Base-by-base conservation (phyloP, 2,113 vertebrate species). In the Scytalopus superciliaris region DNA sequence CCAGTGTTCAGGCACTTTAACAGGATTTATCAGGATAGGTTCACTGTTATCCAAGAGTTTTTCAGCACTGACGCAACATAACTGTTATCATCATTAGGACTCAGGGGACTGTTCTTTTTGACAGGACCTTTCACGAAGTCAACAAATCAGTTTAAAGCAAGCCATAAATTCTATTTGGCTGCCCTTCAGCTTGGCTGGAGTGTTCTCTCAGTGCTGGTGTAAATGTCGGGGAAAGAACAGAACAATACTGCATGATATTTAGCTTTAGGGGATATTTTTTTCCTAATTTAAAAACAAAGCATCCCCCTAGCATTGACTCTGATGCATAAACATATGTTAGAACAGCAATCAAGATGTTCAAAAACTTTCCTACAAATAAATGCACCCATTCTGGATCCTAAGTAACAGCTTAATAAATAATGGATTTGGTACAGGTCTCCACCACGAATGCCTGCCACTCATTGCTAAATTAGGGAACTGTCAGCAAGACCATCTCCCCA, bases 61-160 rank as follows among this genome's bases (percentile, higher is more conserved):
- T 96, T 86, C 60, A 68, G 72, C 3, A 0, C 85, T 96, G 87
- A 93, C 28, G 37, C 72, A 94, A 93, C 39, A 8, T 40, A 76
- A 74, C 88, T 89, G 49, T 92, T 97, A 94, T 95, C 90, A 56
- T 90, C 0, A 7, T 81, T 93, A 52, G 56, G 85, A 77, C 94
- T 83, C 92, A 7, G 52, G 90, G 85, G 93, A 93, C 78, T 69
- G 50, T 68, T 93, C 79, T 95, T 90, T 96, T 91, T 96, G 93
- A 97, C 75, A 90, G 35, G 55, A 35, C 90, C 94, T 97, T 96
- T 96, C 93, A 84, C 52, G 93, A 95, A 94, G 90, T 96, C 88
- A 96, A 84, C 93, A 96, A 67, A 86, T 90, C 79, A 23, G 55
- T 94, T 95, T 88, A 83, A 96, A 94, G 83, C 60, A 96, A 93